A percentile compares a stretch with the other conserved stretches of the same genome.
These are phyloP conservation scores for Chloroclysta siterata DNA, from an alignment of 2,888 invertebrate genomes.

Conservation along the genomic window DNA sequence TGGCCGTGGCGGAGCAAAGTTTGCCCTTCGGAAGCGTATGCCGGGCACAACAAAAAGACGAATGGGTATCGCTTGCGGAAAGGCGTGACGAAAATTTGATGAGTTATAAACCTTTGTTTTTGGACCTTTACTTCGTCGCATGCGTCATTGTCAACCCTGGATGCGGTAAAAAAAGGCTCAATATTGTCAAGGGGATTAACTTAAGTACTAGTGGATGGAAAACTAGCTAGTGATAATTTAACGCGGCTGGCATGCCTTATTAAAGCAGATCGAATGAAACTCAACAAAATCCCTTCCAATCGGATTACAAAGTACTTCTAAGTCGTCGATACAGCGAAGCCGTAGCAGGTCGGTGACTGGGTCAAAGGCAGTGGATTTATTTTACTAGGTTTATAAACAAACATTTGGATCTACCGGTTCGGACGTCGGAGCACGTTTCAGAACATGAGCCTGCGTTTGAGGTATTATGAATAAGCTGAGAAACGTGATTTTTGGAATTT, in stretches of 20 bases:
- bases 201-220: constrained; percentile 1
- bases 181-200: constrained; percentile 15
- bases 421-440: constrained; percentile 23
- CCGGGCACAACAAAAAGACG: constrained; percentile 43
- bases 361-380: constrained; percentile 61
- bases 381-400: constrained; percentile 40
- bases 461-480: constrained; percentile 12
- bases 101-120: constrained; percentile 35
- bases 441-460: constrained; percentile 10
- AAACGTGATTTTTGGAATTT: constrained; percentile 25
- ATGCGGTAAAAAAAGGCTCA: constrained; percentile 7
- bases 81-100: constrained; percentile 44
- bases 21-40: constrained; percentile 47
- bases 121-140: constrained; percentile 18
- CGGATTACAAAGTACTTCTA: constrained; percentile 55
- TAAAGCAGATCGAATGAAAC: constrained; percentile 41
- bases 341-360: constrained; percentile 54
- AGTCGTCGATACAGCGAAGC: constrained; percentile 57
- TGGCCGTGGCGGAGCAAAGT: constrained; percentile 47
- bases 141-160: constrained; percentile 28
- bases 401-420: constrained; percentile 27
- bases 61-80: constrained; percentile 38
- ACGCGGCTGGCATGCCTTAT: constrained; percentile 35
- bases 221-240: not conserved
- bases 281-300: constrained; percentile 52